Evolutionary conservation across 2,888 invertebrate genomes (phyloP).

Genomic region (Helleia helle): DNA sequence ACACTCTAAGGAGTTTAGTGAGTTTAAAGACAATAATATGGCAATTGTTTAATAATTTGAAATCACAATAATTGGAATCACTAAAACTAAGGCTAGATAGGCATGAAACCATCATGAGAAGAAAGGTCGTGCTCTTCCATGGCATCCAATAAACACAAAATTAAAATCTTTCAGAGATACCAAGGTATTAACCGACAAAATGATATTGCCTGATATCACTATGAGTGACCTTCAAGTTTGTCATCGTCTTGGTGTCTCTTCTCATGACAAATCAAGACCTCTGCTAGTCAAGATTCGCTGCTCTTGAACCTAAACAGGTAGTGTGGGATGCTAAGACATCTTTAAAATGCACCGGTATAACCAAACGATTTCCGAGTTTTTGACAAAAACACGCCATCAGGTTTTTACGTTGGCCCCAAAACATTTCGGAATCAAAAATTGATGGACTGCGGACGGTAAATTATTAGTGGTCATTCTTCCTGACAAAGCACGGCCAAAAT

Average conservation of each 20-base stretch:
- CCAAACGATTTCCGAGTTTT: neutral
- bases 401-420: neutral
- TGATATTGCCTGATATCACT: neutral
- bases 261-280: conserved; percentile 3
- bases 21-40: neutral
- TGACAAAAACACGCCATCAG: neutral
- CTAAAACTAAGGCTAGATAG: neutral
- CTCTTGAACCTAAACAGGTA: neutral
- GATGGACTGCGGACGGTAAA: neutral
- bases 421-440: neutral
- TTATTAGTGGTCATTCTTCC: neutral
- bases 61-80: neutral
- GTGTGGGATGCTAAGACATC: neutral
- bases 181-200: no score
- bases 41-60: neutral
- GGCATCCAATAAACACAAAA: neutral
- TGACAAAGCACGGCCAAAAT: neutral
- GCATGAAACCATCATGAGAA: neutral
- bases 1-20: neutral
- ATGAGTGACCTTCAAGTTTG: neutral
- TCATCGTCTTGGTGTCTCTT: conserved; percentile 11
- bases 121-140: neutral
- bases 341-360: neutral
- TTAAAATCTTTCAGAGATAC: neutral
- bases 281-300: neutral